phyloP scores from a whole-genome alignment of 2,888 invertebrate species.

The Aphodius granarius region DNA sequence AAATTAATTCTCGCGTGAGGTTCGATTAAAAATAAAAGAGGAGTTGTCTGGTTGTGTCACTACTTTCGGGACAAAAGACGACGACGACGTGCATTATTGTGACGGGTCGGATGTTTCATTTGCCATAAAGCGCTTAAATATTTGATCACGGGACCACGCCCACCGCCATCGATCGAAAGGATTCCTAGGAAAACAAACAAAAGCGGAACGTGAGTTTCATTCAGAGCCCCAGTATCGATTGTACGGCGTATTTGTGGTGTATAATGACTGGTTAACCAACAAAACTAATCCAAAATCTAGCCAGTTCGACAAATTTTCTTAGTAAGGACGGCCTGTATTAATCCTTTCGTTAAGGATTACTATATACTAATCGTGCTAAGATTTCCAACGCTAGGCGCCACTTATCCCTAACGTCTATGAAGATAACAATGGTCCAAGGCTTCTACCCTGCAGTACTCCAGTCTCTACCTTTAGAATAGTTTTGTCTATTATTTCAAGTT shows the following conservation, averaged over 20 bases:
- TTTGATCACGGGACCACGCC: not conserved
- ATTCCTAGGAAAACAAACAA: not conserved
- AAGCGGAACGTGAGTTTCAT: not conserved
- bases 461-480: too few species aligned
- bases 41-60: not conserved
- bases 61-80: not conserved
- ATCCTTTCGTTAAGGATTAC: not conserved
- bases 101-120: not conserved
- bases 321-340: too few species aligned
- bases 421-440: not conserved
- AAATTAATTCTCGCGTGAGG: constrained; percentile 21
- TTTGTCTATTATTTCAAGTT: too few species aligned
- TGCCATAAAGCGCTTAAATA: not conserved
- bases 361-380: not conserved
- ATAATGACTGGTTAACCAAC: not conserved
- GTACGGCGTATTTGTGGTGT: not conserved
- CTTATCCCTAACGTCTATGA: not conserved
- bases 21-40: constrained; percentile 8
- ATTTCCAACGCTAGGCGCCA: not conserved
- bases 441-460: not conserved
- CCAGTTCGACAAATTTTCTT: not conserved
- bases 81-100: not conserved
- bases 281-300: not conserved
- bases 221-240: not conserved
- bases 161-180: not conserved